phyloP scores from a whole-genome alignment of 2,888 invertebrate species.

The Cremastinae sp. region DNA sequence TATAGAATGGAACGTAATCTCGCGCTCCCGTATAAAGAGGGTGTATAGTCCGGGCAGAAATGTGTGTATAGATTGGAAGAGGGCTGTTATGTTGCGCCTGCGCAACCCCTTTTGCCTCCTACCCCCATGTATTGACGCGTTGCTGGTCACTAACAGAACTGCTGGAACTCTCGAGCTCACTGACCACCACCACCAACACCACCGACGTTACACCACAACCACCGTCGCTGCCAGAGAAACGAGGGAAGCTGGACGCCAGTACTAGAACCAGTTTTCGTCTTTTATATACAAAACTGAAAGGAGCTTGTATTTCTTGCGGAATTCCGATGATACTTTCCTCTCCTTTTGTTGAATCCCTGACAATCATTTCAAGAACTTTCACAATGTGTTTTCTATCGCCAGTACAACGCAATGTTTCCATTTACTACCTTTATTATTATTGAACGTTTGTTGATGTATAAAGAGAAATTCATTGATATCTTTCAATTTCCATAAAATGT shows the following conservation, averaged over 20 bases:
- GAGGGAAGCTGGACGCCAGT: slow-evolving; percentile 44
- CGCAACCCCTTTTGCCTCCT: slow-evolving; percentile 76
- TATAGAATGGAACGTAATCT: slow-evolving; percentile 30
- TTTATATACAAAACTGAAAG: slow-evolving; percentile 65
- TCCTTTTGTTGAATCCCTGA: slow-evolving; percentile 59
- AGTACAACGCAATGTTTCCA: no score
- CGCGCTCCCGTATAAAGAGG: slow-evolving; percentile 37
- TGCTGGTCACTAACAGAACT: slow-evolving; percentile 75
- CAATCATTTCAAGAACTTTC: slow-evolving; percentile 29
- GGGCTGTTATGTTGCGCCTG: slow-evolving; percentile 70
- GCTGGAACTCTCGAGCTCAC: slow-evolving; percentile 66
- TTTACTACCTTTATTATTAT: no score
- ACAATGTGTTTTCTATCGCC: slow-evolving; percentile 2
- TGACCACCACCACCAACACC: slow-evolving; percentile 69
- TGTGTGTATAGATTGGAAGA: slow-evolving; percentile 52
- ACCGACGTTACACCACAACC: slow-evolving; percentile 48
- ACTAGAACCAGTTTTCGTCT: slow-evolving; percentile 36
- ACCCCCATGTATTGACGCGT: slow-evolving; percentile 78
- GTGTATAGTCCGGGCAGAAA: slow-evolving; percentile 47
- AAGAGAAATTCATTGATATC: no score
- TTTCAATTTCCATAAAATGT: no score
- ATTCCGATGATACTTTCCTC: slow-evolving; percentile 76
- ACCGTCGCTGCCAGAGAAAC: slow-evolving; percentile 41
- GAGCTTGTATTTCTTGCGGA: slow-evolving; percentile 76
- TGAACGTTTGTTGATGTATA: no score